A percentile compares a stretch with the other conserved stretches of the same genome.
These are phyloP conservation scores for Trogon surrucura DNA, from an alignment of 2,113 vertebrate genomes.

Conservation along the genomic window DNA sequence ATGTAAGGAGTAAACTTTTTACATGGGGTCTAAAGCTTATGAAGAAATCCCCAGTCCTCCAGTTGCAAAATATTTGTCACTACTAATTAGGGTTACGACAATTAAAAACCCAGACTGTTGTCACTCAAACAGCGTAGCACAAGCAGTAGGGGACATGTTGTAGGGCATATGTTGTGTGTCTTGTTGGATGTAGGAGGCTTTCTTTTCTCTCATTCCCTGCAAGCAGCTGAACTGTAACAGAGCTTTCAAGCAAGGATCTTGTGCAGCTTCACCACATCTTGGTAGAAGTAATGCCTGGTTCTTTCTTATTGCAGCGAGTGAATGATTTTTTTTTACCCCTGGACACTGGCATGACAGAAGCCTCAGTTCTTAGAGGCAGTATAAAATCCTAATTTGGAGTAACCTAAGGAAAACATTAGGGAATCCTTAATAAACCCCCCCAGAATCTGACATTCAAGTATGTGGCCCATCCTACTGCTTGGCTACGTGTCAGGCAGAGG, in stretches of 20 bases:
- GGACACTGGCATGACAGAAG: background rate
- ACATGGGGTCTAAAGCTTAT: background rate
- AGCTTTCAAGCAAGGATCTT: background rate
- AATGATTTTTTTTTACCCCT: background rate
- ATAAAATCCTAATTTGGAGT: background rate
- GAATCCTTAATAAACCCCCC: background rate
- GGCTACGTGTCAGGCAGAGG: background rate
- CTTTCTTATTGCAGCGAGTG: background rate
- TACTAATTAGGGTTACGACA: background rate
- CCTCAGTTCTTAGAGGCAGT: background rate
- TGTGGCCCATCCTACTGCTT: background rate
- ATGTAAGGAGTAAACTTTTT: background rate
- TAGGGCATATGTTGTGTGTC: background rate
- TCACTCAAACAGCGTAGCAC: background rate
- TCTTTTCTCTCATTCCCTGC: background rate
- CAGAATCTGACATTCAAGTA: background rate
- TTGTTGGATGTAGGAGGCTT: background rate
- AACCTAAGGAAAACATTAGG: background rate
- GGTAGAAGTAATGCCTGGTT: background rate
- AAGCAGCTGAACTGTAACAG: background rate
- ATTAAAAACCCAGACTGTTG: slow-evolving; percentile 41
- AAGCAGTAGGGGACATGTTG: background rate
- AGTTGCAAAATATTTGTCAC: slow-evolving; percentile 13
- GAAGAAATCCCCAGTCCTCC: background rate
- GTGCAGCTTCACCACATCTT: background rate